Evolutionary conservation across 2,888 invertebrate species (phyloP), one percentile per base, ranked within the genome.

Genomic region (Microplitis manilae): DNA sequence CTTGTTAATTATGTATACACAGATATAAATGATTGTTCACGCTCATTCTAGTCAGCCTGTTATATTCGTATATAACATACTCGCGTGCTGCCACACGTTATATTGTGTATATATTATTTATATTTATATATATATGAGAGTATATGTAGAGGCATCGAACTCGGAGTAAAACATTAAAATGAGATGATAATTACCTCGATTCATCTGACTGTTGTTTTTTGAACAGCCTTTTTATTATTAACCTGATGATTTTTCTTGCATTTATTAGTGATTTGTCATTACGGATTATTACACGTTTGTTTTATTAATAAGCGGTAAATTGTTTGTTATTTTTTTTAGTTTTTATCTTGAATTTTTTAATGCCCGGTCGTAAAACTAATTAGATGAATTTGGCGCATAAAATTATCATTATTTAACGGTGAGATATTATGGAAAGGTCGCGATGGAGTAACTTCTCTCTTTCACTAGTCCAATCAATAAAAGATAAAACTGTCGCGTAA

Each of bases 1-100:
- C 50, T 75, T 81, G 84, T 84, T 85, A 86, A 85, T 85, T 86
- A 86, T 84, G 84, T 86, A 85, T 85, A 84, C 85, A 82, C 80
- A 82, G 79, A 81, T 83, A 82, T 75, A 83, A 84, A 83, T 81
- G 83, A 84, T 82, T 81, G 81, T 77, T 82, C 82, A 81, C 81
- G 81, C 81, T 83, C 83, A 81, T 81, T 50, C 61, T 59, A 73
- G 17, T 73, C 68, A 79, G 38, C 68, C 61, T 41, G 39, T 40
- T 68, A 68, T 68, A 40, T 15, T 68, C 15, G 39, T 39, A 40
- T 65, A 68, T 68, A 38, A 68, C 40, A 68, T n/a, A 40, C 38
- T 68, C 40, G 68, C 68, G 68, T 68, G 68, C 40, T 68, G 68
- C 40, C n/a, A 30, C 20, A 9, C 62, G 17, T 20, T 15, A 15